Conservation (phyloP, 2,797 vertebrate species). For the Huso huso region DNA sequence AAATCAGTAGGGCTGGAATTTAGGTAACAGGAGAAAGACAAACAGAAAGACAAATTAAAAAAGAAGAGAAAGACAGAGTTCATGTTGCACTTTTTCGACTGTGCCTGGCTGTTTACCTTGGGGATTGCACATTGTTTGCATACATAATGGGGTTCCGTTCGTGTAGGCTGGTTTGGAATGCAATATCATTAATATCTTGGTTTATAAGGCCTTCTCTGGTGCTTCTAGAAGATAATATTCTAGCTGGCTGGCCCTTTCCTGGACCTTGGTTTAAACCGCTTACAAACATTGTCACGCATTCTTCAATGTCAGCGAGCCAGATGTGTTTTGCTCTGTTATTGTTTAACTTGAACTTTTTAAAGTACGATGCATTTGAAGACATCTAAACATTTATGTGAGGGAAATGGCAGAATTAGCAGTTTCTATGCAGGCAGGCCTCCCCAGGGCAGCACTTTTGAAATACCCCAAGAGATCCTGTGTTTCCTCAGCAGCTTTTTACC, state of each 20-base stretch:
- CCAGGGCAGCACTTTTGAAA: too few species aligned
- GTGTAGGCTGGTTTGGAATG: conserved; percentile 38
- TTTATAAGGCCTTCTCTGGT: conserved; percentile 24
- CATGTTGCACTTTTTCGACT: conserved; percentile 22
- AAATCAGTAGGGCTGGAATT: conserved; percentile 64
- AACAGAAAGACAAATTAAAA: conserved; percentile 51
- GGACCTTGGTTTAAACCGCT: conserved; percentile 48
- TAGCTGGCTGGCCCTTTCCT: conserved; percentile 32
- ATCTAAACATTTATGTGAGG: conserved; percentile 35
- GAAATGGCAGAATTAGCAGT: conserved; percentile 12
- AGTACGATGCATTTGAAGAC: conserved; percentile 28
- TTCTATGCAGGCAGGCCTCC: not conserved
- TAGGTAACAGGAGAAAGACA: conserved; percentile 55
- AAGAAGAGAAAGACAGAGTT: conserved; percentile 36
- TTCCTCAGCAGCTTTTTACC: too few species aligned
- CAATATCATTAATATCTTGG: conserved; percentile 36
- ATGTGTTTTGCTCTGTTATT: conserved; percentile 19
- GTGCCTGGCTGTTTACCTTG: conserved; percentile 13
- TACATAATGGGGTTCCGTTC: conserved; percentile 42
- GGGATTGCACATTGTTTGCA: conserved; percentile 39
- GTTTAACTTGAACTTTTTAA: conserved; percentile 28
- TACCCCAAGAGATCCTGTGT: too few species aligned
- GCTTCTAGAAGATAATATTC: conserved; percentile 21
- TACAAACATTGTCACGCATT: conserved; percentile 35
- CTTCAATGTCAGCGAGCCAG: conserved; percentile 21